Conservation (phyloP, 2,888 invertebrate species). For the Apodemia mormo region DNA sequence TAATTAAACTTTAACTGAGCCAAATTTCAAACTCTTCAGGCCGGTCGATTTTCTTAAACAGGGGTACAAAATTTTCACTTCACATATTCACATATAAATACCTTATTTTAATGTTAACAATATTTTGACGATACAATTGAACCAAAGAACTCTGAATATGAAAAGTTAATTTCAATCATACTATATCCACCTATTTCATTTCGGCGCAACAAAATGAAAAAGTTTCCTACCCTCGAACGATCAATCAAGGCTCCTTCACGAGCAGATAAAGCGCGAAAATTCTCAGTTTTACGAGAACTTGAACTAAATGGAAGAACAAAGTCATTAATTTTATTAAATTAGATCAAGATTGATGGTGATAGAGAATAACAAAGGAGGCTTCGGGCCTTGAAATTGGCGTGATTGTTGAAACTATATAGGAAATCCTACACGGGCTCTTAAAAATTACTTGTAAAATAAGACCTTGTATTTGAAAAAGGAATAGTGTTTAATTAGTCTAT, state of each 20-base stretch:
- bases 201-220: conserved; percentile 20
- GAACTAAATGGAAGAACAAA: conserved; percentile 46
- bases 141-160: conserved; percentile 33
- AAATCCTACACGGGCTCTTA: no score
- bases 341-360: conserved; percentile 60
- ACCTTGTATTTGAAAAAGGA: no score
- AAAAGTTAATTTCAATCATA: conserved; percentile 18
- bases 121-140: no score
- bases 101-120: no score
- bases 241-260: conserved; percentile 41
- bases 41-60: no score
- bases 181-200: background rate
- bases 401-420: background rate
- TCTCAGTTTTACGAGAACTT: conserved; percentile 35
- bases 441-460: no score
- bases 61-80: no score
- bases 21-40: no score
- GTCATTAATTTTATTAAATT: conserved; percentile 67
- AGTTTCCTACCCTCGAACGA: conserved; percentile 27
- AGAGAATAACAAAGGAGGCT: conserved; percentile 29
- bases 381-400: conserved; percentile 33
- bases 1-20: no score
- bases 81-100: no score
- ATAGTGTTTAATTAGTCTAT: no score
- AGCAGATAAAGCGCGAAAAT: conserved; percentile 33